A percentile compares a stretch with the other conserved stretches of the same genome.
Conservation (phyloP, 2,888 invertebrate species). For the Oegoconia quadripuncta region DNA sequence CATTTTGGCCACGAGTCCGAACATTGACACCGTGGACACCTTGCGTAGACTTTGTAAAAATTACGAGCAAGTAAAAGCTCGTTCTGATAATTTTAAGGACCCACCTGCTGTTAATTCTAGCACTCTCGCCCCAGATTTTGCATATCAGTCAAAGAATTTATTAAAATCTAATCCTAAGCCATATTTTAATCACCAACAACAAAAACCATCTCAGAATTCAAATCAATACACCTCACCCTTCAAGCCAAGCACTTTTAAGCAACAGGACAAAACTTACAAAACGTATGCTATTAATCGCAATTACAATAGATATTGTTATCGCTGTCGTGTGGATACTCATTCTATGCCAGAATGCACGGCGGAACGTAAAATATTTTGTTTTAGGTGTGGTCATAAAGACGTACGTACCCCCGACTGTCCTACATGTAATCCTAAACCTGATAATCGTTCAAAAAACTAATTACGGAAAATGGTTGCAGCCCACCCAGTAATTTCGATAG, state of each 20-base stretch:
- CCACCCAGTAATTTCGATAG: conserved; percentile 8
- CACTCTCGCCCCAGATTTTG: conserved; percentile 16
- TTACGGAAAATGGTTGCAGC: conserved; percentile 11
- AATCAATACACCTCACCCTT: conserved; percentile 1
- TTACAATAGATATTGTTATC: conserved; percentile 7
- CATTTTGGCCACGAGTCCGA: background rate
- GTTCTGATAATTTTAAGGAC: conserved; percentile 16
- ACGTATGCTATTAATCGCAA: background rate
- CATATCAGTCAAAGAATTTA: background rate
- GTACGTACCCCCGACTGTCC: conserved; percentile 16
- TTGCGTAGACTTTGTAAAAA: conserved; percentile 12
- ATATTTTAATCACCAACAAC: too few species aligned
- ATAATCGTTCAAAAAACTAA: conserved; percentile 21
- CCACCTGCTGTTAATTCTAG: conserved; percentile 12
- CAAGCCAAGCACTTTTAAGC: conserved; percentile 1
- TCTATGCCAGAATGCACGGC: conserved; percentile 9
- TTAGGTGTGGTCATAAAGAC: conserved; percentile 19
- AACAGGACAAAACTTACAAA: background rate
- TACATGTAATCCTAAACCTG: too few species aligned
- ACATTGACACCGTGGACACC: background rate
- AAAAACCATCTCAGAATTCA: background rate
- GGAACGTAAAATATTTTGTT: conserved; percentile 16
- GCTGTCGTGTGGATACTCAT: conserved; percentile 15
- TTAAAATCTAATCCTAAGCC: too few species aligned
- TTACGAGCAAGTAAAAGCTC: conserved; percentile 17